These are phyloP conservation scores for Theristicus caerulescens DNA, from an alignment of 2,113 vertebrate species.

Conservation along the genomic window DNA sequence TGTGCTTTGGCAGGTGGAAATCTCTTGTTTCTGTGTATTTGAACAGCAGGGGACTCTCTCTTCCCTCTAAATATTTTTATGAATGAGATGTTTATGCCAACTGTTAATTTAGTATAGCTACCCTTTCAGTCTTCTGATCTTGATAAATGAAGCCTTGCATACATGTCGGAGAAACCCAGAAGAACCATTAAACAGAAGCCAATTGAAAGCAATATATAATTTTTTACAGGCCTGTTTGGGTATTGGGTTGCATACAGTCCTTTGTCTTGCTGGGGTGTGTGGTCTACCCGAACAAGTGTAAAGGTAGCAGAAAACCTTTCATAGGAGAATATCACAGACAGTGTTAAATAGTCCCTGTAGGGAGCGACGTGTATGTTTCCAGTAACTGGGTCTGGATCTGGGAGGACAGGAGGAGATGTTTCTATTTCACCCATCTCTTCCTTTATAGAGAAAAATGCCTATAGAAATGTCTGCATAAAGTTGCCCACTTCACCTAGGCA, in stretches of 20 bases:
- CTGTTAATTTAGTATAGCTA: background rate
- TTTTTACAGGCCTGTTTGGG: background rate
- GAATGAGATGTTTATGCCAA: background rate
- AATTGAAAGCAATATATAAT: accelerated
- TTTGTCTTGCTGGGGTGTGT: background rate
- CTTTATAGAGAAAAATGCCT: background rate
- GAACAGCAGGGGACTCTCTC: background rate
- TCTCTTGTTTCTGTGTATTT: background rate
- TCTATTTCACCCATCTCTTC: background rate
- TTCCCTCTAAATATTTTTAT: background rate
- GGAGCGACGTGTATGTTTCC: background rate
- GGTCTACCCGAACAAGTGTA: background rate
- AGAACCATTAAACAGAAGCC: background rate
- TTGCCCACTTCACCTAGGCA: background rate
- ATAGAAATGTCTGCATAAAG: background rate
- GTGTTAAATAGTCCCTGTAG: background rate
- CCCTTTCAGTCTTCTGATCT: background rate
- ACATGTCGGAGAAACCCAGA: background rate
- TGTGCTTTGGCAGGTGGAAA: background rate
- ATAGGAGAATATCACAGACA: background rate
- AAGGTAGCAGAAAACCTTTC: background rate
- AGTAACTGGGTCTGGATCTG: background rate
- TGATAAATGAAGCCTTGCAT: background rate
- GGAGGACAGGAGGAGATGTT: background rate
- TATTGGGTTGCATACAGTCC: background rate